These are phyloP conservation scores for Brachynemurus nebulosus DNA, from an alignment of 2,888 invertebrate species.

Conservation along the genomic window DNA sequence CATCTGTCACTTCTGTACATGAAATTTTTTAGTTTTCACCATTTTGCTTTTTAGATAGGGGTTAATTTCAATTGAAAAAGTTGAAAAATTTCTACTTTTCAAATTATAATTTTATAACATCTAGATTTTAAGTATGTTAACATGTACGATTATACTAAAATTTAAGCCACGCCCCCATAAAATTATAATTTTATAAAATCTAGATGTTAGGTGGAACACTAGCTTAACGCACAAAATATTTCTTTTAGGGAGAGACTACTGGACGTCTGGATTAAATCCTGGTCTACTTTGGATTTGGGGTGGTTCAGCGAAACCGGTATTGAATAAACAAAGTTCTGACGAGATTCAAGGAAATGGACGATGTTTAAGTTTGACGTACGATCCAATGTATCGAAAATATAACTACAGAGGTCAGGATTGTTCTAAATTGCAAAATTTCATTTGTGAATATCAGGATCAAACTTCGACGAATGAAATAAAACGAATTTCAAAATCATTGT, in stretches of 20 bases:
- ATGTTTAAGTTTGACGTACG: conserved; percentile 55
- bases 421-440: conserved; percentile 46
- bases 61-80: too few species aligned
- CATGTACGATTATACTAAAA: too few species aligned
- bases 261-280: conserved; percentile 76
- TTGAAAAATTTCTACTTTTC: too few species aligned
- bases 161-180: background rate
- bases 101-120: too few species aligned
- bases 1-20: too few species aligned
- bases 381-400: conserved; percentile 44
- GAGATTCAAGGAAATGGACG: conserved; percentile 50
- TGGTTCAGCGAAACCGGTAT: conserved; percentile 62
- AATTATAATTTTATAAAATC: background rate
- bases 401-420: conserved; percentile 63
- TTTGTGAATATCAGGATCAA: conserved; percentile 54
- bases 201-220: too few species aligned
- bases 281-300: conserved; percentile 82
- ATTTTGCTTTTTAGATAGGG: too few species aligned
- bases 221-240: background rate
- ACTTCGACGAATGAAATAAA: conserved; percentile 45
- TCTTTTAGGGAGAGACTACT: conserved; percentile 61
- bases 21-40: too few species aligned
- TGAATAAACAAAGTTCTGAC: conserved; percentile 30
- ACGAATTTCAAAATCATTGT: too few species aligned
- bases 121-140: too few species aligned